Base-by-base conservation (phyloP, 2,113 vertebrate species). In the Amblyornis subalaris region DNA sequence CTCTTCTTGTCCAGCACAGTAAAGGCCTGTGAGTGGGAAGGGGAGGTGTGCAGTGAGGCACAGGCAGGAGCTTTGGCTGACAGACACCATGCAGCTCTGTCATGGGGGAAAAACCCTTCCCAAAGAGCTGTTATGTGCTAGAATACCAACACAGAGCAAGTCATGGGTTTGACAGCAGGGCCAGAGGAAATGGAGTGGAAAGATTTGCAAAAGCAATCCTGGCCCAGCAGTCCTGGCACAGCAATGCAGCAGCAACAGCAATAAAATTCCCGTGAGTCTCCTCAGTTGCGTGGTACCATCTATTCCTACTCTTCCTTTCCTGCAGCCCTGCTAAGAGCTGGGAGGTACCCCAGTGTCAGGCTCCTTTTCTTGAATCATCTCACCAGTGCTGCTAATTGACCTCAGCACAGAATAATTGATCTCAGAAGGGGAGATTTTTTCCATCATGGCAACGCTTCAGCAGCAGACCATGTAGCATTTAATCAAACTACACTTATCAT, bases 251-350 rank as follows among this genome's bases (percentile, higher is more conserved):
- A 54, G 33, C 17, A 55, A 58, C 0, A 67, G 36, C 73, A 87
- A 22, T 18, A 29, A 70, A n/a, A 61, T 14, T 47, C 36, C 51
- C 61, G 25, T 0, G 0, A 25, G 42, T 42, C 17, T 40, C 40
- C 65, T 53, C 58, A 23, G 67, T 13, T 67, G 33, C 0, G 0
- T 11, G 22, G 16, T 7, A 40, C 58, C 45, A 35, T 28, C 26
- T 38, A 21, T 57, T 77, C n/a, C 70, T n/a, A 21, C 24, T 60
- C 24, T 42, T 78, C 11, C n/a, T 55, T 31, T 51, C 38, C 53
- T 1, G 0, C 36, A 69, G 33, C 12, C 7, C 24, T 70, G 16
- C 60, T 70, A 38, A 73, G 47, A 87, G 69, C 36, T 33, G 42
- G 40, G 47, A 74, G 38, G 12, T 22, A 58, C 7, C 20, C 16